Percentiles rank a stretch among this genome's conserved stretches.
Conservation (phyloP, 2,113 vertebrate genomes). For the Brevimyrus niger region DNA sequence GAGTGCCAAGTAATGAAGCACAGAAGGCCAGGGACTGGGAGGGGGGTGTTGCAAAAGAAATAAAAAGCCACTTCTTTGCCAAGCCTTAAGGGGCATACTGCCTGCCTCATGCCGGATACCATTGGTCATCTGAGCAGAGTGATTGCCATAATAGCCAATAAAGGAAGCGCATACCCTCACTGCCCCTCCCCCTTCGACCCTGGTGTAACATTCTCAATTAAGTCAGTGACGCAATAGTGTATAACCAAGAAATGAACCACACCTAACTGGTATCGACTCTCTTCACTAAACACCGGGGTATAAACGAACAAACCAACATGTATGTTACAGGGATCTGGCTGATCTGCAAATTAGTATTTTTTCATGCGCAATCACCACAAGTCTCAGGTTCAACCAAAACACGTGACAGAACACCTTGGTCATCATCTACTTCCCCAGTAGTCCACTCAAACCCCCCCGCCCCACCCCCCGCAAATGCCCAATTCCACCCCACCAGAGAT, state of each 20-base stretch:
- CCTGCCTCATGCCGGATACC: not conserved
- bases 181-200: not conserved
- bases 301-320: not conserved
- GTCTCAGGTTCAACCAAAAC: not conserved
- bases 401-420: not conserved
- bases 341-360: not conserved
- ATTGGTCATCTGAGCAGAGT: not conserved
- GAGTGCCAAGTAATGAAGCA: constrained; percentile 6
- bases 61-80: not conserved
- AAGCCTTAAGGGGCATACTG: too few relatives aligned
- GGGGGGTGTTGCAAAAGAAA: not conserved
- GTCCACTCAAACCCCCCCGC: not conserved
- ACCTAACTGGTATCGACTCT: not conserved
- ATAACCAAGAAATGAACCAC: not conserved
- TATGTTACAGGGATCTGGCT: not conserved
- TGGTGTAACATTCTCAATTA: not conserved
- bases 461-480: not conserved
- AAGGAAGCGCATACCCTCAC: not conserved
- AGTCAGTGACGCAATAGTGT: not conserved
- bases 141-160: not conserved
- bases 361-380: not conserved
- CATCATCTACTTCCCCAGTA: not conserved
- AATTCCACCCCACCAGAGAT: not conserved
- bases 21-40: not conserved
- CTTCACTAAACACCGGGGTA: not conserved